A percentile compares a stretch with the other conserved stretches of the same genome.
phyloP scores from a whole-genome alignment of 2,797 vertebrate genomes.

The Sebastes umbrosus region DNA sequence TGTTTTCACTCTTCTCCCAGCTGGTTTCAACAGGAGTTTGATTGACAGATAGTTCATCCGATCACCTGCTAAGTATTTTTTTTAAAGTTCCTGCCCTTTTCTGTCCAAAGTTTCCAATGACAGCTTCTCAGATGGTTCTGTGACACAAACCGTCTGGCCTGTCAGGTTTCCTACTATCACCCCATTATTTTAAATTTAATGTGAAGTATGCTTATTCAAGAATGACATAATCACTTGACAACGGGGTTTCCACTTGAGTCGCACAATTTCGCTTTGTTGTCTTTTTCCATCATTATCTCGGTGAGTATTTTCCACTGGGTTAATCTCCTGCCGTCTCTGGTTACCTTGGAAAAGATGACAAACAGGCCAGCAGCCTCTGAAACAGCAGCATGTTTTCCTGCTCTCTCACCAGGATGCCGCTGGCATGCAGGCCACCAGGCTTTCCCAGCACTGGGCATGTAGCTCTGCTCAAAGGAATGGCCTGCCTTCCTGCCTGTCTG shows the following conservation, averaged over 20 bases:
- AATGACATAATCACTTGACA: conserved; percentile 56
- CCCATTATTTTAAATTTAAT: conserved; percentile 5
- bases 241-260: conserved; percentile 66
- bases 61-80: too few species aligned
- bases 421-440: conserved; percentile 58
- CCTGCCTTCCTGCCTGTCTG: neutral
- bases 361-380: conserved; percentile 68
- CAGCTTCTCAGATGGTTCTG: neutral
- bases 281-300: conserved; percentile 76
- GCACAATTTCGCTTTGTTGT: conserved; percentile 58
- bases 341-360: conserved; percentile 83
- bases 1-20: too few species aligned
- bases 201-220: conserved; percentile 21
- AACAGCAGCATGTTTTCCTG: conserved; percentile 73
- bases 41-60: too few species aligned
- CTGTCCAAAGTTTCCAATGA: neutral
- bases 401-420: conserved; percentile 67
- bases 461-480: conserved; percentile 31
- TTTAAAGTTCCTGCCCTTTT: too few species aligned
- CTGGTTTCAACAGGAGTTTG: too few species aligned
- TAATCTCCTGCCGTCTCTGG: conserved; percentile 74
- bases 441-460: conserved; percentile 69
- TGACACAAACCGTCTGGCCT: neutral
- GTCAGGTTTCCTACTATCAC: neutral
- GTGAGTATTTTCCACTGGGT: conserved; percentile 76